Conservation (phyloP, 1,140 invertebrate species). For the Ditylenchus dipsaci region DNA sequence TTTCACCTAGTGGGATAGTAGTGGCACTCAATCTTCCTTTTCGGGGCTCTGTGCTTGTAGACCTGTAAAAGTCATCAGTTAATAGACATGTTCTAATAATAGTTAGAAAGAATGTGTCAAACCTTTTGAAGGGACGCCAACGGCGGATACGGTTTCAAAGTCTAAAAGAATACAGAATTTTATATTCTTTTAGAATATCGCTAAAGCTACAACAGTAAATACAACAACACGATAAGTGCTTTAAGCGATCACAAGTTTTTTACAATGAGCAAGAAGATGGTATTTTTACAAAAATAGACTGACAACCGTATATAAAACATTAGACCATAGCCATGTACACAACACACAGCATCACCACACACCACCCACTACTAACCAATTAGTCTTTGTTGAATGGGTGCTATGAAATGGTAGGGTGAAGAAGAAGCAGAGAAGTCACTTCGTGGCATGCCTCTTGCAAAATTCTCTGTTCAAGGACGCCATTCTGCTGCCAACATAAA, state of each 20-base stretch:
- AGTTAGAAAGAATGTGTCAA: background rate
- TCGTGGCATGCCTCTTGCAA: too few species aligned
- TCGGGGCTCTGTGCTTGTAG: background rate
- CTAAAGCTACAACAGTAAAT: too few species aligned
- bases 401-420: conserved; percentile 1
- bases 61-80: background rate
- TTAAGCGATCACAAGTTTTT: too few species aligned
- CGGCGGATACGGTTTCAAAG: conserved; percentile 27
- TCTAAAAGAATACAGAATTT: conserved; percentile 24
- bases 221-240: background rate
- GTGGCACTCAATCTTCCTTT: too few species aligned
- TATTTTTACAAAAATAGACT: too few species aligned
- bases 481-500: too few species aligned
- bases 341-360: background rate
- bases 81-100: conserved; percentile 3
- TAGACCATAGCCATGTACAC: background rate
- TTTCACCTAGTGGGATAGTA: background rate
- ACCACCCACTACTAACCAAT: conserved; percentile 6
- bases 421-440: background rate
- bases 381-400: conserved; percentile 12
- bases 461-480: too few species aligned
- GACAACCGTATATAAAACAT: background rate
- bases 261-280: too few species aligned
- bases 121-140: conserved; percentile 9
- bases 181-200: background rate